Base-by-base conservation (phyloP, 2,797 vertebrate genomes). In the Heteromormyrus szaboi region DNA sequence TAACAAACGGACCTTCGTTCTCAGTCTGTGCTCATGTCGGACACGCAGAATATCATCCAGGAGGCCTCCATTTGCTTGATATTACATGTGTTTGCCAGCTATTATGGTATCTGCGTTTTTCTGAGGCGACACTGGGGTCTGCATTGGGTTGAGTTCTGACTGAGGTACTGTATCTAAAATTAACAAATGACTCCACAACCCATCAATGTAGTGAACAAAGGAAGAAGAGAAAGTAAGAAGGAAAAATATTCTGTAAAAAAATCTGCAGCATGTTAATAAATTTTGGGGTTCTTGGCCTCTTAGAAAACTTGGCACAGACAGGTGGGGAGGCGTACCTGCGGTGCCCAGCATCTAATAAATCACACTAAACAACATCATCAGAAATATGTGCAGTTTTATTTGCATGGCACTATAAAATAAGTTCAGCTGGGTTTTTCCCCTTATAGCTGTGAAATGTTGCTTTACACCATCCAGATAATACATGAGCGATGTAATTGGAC, bases 401-500 rank as follows among this genome's bases (percentile, higher is more conserved):
- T 54, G 85, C 85, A 22, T 37, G 53, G 85, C 29, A 44, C 85
- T 86, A 56, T 86, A 86, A 86, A 86, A 86, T 41, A 86, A 12
- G 46, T 86, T 37, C 48, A 33, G 53, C 85, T 9, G 33, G 19
- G 56, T 56, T 86, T 85, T 85, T 19, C 29, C 53, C 85, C 53
- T 86, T 56, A 56, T 86, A 51, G 44, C 81, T 85, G 81, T n/a
- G 46, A 48, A 85, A 85, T 51, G 44, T 25, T 85, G 46, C 81
- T 51, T 85, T 85, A 25, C 81, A 29, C 46, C 81, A 85, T 85
- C 44, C 44, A 25, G 53, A 86, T 86, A 59, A 44, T 59, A 59
- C 85, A 59, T 19, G 81, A 85, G 22, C 48, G 5, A 50, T 56
- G 25, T 86, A n/a, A 86, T 86, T 86, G 85, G 53, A 86, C 19